These are phyloP conservation scores for Apocheima hispidaria DNA, from an alignment of 2,888 invertebrate species.

Conservation along the genomic window DNA sequence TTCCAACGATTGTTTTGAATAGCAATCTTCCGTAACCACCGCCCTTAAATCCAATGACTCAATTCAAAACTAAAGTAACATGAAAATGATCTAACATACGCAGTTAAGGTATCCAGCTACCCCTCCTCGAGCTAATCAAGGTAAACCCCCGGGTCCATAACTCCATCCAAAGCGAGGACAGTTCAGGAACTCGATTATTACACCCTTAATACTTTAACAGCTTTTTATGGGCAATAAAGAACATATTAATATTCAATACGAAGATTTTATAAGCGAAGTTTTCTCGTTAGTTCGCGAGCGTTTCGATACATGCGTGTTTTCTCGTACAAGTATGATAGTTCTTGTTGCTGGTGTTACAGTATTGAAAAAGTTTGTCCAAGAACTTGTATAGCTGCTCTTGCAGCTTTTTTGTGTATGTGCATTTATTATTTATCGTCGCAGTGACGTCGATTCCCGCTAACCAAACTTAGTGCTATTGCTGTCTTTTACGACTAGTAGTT, in stretches of 20 bases:
- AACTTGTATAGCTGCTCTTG: conserved; percentile 22
- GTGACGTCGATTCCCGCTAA: too few relatives aligned
- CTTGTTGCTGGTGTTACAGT: conserved; percentile 37
- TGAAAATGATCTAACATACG: conserved; percentile 18
- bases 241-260: conserved; percentile 80
- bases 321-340: conserved; percentile 36
- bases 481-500: too few relatives aligned
- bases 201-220: conserved; percentile 56
- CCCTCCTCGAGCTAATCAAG: conserved; percentile 56
- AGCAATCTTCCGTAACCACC: conserved; percentile 18
- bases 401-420: too few relatives aligned
- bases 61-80: conserved; percentile 27
- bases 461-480: too few relatives aligned
- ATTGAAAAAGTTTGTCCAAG: conserved; percentile 37
- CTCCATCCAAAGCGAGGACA: conserved; percentile 54
- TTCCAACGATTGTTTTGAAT: conserved; percentile 17
- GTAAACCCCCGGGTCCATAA: conserved; percentile 48
- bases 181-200: conserved; percentile 63
- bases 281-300: conserved; percentile 71
- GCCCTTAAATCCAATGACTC: conserved; percentile 26
- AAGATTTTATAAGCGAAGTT: conserved; percentile 77
- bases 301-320: conserved; percentile 54
- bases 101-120: conserved; percentile 33
- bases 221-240: conserved; percentile 72
- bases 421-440: too few relatives aligned